phyloP scores from a whole-genome alignment of 2,888 invertebrate species.

The Acrobasis consociella region DNA sequence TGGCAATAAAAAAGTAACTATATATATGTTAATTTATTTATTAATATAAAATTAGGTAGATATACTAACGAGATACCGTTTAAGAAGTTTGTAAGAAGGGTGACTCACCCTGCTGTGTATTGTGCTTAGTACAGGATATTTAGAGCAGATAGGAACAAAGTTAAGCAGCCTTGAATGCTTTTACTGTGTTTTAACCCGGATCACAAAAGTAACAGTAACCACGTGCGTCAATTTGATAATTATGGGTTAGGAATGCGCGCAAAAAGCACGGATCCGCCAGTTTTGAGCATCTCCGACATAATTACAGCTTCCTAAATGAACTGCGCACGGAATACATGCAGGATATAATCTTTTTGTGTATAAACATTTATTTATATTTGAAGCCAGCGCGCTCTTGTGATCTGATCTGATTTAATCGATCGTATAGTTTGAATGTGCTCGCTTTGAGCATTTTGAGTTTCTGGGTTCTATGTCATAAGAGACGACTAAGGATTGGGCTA shows the following conservation, averaged over 20 bases:
- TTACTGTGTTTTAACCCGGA: slow-evolving; percentile 29
- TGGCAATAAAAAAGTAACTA: no score
- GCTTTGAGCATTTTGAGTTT: no score
- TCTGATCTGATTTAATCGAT: no score
- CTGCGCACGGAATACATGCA: slow-evolving; percentile 15
- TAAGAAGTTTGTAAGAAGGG: neutral
- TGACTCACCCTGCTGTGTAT: neutral
- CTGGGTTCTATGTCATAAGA: no score
- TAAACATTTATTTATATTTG: no score
- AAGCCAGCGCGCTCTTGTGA: no score
- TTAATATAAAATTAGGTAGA: neutral
- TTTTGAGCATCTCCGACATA: slow-evolving; percentile 43
- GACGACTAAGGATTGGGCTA: no score
- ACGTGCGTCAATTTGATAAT: slow-evolving; percentile 47
- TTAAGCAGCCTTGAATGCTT: slow-evolving; percentile 23
- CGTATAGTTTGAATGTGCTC: no score
- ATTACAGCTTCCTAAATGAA: slow-evolving; percentile 28
- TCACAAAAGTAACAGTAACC: slow-evolving; percentile 34
- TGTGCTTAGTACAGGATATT: neutral
- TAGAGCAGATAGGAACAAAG: neutral
- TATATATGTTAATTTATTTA: no score
- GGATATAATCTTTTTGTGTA: slow-evolving; percentile 25
- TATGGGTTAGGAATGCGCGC: slow-evolving; percentile 58
- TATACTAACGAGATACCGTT: neutral
- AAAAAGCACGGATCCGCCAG: slow-evolving; percentile 65